These are phyloP conservation scores for Zygothrica quintamaculata DNA, from an alignment of 2,888 invertebrate species.

Conservation along the genomic window DNA sequence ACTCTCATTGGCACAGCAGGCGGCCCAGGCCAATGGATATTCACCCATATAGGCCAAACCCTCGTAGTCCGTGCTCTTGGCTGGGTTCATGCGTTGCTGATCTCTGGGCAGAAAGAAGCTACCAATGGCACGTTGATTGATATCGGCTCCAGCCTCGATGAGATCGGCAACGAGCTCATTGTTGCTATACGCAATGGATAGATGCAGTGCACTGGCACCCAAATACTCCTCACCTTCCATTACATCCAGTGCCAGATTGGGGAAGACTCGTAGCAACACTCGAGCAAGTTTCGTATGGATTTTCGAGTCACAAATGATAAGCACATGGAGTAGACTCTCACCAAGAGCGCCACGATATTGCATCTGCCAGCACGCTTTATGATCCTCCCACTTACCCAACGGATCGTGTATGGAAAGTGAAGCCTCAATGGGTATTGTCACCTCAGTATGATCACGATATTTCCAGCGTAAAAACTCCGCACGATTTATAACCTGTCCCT, in stretches of 20 bases:
- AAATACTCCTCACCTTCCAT: constrained; percentile 99
- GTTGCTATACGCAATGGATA: constrained; percentile 98
- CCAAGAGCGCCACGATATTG: constrained; percentile 97
- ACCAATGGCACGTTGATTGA: constrained; percentile 96
- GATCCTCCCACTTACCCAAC: constrained; percentile 94
- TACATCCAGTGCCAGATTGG: constrained; percentile 95
- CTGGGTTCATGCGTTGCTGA: constrained; percentile 92
- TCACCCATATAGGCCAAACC: constrained; percentile 99
- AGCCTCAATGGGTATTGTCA: constrained; percentile 94
- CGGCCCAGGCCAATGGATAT: constrained; percentile 98
- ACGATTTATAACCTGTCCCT: constrained; percentile 93
- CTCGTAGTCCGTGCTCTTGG: constrained; percentile 95
- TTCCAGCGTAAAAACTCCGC: constrained; percentile 96
- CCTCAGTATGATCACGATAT: constrained; percentile 93
- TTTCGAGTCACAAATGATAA: constrained; percentile 97
- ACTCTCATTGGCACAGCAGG: constrained; percentile 98
- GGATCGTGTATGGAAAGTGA: constrained; percentile 94
- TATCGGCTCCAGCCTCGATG: constrained; percentile 95
- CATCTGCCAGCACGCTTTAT: constrained; percentile 99
- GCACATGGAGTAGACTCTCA: constrained; percentile 96
- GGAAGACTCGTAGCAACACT: constrained; percentile 95
- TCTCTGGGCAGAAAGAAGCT: constrained; percentile 98
- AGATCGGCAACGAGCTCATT: constrained; percentile 97
- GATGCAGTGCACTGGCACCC: constrained; percentile 96
- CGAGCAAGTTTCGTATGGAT: constrained; percentile 90